Percentiles rank a stretch among this genome's conserved stretches.
phyloP scores from a whole-genome alignment of 2,888 invertebrate genomes.

The Limnephilus auricula region DNA sequence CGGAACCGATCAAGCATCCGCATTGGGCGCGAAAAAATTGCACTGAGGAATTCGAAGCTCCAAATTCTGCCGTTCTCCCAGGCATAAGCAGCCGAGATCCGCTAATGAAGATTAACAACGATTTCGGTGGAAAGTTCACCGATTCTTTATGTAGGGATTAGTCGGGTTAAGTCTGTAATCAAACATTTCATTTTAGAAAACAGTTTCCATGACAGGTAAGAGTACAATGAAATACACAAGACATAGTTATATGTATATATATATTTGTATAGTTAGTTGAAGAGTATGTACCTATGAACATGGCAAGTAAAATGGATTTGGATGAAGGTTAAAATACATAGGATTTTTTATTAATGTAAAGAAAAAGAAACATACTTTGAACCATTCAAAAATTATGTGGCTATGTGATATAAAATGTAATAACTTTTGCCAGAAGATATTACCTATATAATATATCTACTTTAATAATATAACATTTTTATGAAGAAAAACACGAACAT shows the following conservation, averaged over 20 bases:
- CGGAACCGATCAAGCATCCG: conserved; percentile 12
- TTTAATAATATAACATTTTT: no score
- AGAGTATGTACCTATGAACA: background rate
- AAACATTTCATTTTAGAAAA: conserved; percentile 2
- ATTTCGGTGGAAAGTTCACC: conserved; percentile 3
- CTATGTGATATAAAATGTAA: no score
- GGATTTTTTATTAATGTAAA: no score
- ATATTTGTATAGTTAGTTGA: background rate
- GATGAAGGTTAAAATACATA: no score
- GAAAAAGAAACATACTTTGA: no score
- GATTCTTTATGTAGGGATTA: background rate
- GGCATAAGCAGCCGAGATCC: background rate
- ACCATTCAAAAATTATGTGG: no score
- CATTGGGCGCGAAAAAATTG: conserved; percentile 44
- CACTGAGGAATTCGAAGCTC: conserved; percentile 18
- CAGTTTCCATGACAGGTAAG: background rate
- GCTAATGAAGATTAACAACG: conserved; percentile 40
- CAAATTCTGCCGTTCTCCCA: conserved; percentile 6
- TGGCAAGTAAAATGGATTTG: no score
- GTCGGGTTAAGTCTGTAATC: background rate
- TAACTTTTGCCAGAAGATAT: no score
- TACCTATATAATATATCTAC: no score
- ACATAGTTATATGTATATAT: background rate
- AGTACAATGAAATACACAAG: background rate
- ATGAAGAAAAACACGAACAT: no score